phyloP scores from a whole-genome alignment of 2,888 invertebrate genomes.

The Pterostichus madidus region DNA sequence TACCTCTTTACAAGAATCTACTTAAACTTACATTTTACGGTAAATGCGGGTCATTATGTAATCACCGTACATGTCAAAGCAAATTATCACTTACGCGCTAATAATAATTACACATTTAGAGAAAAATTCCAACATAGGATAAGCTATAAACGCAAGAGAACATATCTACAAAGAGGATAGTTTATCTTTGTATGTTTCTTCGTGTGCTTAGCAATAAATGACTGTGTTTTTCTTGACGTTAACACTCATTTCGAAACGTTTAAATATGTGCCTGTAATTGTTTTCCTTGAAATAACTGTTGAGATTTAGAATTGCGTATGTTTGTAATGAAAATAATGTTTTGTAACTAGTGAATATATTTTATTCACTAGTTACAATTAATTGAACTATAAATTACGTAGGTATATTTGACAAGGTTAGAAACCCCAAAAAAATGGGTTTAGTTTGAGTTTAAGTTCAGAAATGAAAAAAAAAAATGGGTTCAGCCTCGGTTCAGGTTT shows the following conservation, averaged over 20 bases:
- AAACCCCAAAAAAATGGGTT: no score
- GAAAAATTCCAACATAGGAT: conserved; percentile 8
- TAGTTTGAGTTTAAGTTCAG: no score
- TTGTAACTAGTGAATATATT: no score
- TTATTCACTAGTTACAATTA: no score
- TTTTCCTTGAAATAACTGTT: conserved; percentile 44
- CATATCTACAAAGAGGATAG: not conserved
- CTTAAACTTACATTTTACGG: conserved; percentile 21
- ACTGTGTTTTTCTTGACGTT: conserved; percentile 32
- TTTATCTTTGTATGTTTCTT: not conserved
- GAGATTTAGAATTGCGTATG: not conserved
- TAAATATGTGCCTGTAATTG: conserved; percentile 19
- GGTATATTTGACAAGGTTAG: no score
- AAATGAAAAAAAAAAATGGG: no score
- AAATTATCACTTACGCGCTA: conserved; percentile 34
- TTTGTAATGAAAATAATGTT: not conserved
- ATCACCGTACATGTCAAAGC: not conserved
- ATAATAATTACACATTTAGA: conserved; percentile 17
- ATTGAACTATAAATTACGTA: no score
- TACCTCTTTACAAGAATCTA: not conserved
- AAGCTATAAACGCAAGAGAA: not conserved
- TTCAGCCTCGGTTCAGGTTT: no score
- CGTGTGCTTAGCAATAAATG: conserved; percentile 20
- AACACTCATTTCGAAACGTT: conserved; percentile 26
- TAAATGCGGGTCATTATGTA: conserved; percentile 19